Evolutionary conservation across 2,888 invertebrate species (phyloP), one percentile per base, ranked within the genome.

Genomic region (Chelonus formosanus): DNA sequence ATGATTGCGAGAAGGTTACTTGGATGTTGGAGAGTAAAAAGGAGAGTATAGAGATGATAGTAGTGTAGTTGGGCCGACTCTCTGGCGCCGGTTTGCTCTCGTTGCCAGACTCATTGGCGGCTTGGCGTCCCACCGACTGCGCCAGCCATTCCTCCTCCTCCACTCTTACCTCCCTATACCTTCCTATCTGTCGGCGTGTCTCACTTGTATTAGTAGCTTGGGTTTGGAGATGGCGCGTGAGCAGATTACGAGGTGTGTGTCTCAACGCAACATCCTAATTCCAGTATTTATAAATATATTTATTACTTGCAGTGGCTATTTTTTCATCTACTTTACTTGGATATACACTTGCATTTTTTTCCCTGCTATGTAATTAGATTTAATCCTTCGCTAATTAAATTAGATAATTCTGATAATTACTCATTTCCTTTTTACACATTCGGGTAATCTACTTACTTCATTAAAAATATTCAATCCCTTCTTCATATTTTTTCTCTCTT

Each of bases 101-200:
- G 76, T 78, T 79, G 78, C 79, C 80, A 81, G 80, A 81, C 81
- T 81, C 80, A 80, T 79, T 78, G 80, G 80, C 81, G 81, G 78
- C 80, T 72, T 68, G 79, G 80, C 81, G 79, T 79, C 79, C 77
- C 74, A 78, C 76, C 77, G 79, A 76, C 81, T 81, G 73, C 74
- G 70, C 71, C 69, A 69, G 44, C 61, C 67, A 68, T 64, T 68
- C 63, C 67, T 63, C 70, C 68, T 56, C 62, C 67, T 55, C 43
- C 50, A 31, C 56, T 31, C 40, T 54, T 34, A 6, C 48, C 52
- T 34, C 53, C 34, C 31, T 34, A 32, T 40, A 40, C 56, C 34
- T 59, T 47, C 40, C 43, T 61, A 43, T 60, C 50, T 47, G 54
- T 54, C 36, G 34, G 45, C 54, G 5, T 35, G 56, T 55, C n/a